phyloP scores from a whole-genome alignment of 2,797 vertebrate species.

The Tapirus indicus region DNA sequence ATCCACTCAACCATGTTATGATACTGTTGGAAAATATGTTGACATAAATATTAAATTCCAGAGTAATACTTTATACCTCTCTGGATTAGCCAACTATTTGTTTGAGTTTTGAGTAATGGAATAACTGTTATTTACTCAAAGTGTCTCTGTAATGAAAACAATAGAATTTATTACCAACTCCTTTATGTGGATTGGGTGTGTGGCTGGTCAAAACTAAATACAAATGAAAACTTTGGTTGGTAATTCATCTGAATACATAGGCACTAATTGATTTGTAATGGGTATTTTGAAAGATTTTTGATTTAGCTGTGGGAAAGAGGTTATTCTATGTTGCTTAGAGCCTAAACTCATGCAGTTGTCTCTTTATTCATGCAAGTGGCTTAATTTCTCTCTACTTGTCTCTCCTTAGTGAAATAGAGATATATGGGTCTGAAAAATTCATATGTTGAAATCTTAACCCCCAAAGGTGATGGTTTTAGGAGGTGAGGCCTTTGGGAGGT shows the following conservation, averaged over 20 bases:
- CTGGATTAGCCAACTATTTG: neutral
- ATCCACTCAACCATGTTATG: neutral
- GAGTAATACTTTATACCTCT: neutral
- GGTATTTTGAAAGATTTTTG: conserved; percentile 46
- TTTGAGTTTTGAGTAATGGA: conserved; percentile 23
- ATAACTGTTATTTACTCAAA: conserved; percentile 7
- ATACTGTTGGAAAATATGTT: neutral
- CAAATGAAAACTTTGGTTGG: conserved; percentile 33
- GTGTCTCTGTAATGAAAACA: conserved; percentile 41
- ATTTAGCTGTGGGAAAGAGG: neutral
- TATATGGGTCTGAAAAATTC: neutral
- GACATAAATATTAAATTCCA: conserved; percentile 38
- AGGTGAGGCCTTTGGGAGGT: neutral
- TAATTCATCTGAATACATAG: neutral
- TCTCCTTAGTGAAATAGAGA: neutral
- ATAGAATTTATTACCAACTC: conserved; percentile 4
- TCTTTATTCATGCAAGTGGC: neutral
- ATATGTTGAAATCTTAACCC: neutral
- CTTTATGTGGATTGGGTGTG: conserved; percentile 46
- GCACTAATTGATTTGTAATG: neutral
- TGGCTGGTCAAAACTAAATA: neutral
- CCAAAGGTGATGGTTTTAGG: neutral
- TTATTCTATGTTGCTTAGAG: neutral
- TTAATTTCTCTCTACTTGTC: conserved; percentile 32
- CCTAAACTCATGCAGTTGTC: neutral